phyloP scores from a whole-genome alignment of 2,113 vertebrate species.

The Solea solea region DNA sequence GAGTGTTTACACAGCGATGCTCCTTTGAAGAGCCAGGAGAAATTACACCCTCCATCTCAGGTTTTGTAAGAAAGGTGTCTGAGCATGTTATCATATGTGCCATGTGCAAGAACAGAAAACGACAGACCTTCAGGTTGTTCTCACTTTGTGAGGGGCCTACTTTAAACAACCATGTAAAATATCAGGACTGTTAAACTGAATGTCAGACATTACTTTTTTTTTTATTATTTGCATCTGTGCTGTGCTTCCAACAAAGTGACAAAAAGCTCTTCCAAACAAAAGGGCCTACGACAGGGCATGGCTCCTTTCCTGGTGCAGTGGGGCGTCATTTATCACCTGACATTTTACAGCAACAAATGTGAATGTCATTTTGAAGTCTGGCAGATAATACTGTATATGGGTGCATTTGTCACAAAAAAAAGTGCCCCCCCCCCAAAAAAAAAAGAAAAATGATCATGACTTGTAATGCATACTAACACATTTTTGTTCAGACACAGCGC shows the following conservation, averaged over 20 bases:
- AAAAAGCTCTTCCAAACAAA: too few relatives aligned
- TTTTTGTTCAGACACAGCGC: too few relatives aligned
- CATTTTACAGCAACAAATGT: background rate
- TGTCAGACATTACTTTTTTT: background rate
- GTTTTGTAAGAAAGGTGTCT: constrained; percentile 18
- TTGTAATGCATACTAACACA: too few relatives aligned
- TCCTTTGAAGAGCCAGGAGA: constrained; percentile 40
- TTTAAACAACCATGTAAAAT: constrained; percentile 9
- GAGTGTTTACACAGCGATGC: constrained; percentile 44
- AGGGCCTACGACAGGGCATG: too few relatives aligned
- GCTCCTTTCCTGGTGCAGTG: background rate
- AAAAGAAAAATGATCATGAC: too few relatives aligned
- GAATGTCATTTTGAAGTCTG: too few relatives aligned
- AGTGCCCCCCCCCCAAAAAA: too few relatives aligned
- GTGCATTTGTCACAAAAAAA: too few relatives aligned
- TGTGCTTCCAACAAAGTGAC: too few relatives aligned
- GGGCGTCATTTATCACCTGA: background rate
- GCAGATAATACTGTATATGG: too few relatives aligned
- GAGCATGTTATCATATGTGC: constrained; percentile 24
- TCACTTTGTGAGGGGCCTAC: constrained; percentile 5
- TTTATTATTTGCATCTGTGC: background rate
- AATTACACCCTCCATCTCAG: constrained; percentile 29
- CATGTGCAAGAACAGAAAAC: background rate
- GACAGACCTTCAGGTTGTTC: constrained; percentile 1
- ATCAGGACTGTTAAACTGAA: background rate